phyloP scores from a whole-genome alignment of 2,888 invertebrate species.

The Drosophila leonis region DNA sequence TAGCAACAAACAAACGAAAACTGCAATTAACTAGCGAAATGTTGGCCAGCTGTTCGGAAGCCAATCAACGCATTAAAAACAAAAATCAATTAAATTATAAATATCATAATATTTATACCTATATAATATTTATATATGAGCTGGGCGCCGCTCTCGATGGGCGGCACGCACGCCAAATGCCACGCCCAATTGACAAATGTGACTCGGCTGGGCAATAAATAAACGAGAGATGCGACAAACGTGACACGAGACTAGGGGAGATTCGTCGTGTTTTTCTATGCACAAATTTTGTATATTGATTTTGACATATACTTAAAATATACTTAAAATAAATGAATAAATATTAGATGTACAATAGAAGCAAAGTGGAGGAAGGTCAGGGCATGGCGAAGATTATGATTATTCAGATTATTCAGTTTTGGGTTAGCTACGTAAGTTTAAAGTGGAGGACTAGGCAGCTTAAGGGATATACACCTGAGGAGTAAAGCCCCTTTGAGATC shows the following conservation, averaged over 20 bases:
- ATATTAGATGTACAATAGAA: neutral
- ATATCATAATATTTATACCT: conserved; percentile 53
- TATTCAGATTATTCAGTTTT: neutral
- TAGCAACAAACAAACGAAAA: conserved; percentile 36
- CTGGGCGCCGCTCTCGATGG: conserved; percentile 16
- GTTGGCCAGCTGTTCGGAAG: conserved; percentile 65
- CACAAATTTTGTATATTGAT: neutral
- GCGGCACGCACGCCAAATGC: conserved; percentile 39
- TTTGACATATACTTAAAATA: no score
- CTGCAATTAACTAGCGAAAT: conserved; percentile 59
- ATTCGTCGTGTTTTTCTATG: neutral
- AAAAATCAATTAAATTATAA: conserved; percentile 73
- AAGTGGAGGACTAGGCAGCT: no score
- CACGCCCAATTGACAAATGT: conserved; percentile 40
- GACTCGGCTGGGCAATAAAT: conserved; percentile 2
- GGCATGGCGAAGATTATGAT: neutral
- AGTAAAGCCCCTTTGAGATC: no score
- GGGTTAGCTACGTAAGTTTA: neutral
- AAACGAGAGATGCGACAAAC: conserved; percentile 29
- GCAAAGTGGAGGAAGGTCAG: neutral
- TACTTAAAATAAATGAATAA: neutral
- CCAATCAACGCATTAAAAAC: conserved; percentile 60
- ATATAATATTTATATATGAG: neutral
- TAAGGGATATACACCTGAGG: no score
- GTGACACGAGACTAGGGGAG: neutral